These are phyloP conservation scores for Sarcophaga subvicina DNA, from an alignment of 2,888 invertebrate species.

Conservation along the genomic window DNA sequence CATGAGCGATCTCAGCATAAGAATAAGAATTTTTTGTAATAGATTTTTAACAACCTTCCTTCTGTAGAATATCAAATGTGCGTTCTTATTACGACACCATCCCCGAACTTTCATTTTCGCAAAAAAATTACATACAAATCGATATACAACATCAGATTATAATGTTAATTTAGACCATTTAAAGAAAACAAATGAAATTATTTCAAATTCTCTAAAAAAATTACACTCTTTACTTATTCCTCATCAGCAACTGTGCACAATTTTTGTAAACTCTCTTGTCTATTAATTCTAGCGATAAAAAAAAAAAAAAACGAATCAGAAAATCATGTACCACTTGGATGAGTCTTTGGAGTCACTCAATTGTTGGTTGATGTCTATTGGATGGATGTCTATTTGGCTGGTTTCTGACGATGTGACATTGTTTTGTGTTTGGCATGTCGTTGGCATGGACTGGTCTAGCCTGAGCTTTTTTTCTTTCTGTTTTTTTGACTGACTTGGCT, in stretches of 20 bases:
- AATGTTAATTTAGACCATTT: too few species aligned
- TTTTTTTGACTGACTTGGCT: constrained; percentile 47
- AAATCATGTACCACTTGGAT: constrained; percentile 55
- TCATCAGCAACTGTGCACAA: not conserved
- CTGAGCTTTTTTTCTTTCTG: not conserved
- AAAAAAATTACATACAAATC: too few species aligned
- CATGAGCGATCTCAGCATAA: too few species aligned
- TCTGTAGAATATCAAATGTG: too few species aligned
- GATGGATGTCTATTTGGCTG: constrained; percentile 6
- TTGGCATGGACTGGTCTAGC: not conserved
- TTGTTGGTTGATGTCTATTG: constrained; percentile 31
- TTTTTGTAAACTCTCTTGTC: constrained; percentile 18
- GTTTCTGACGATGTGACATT: not conserved
- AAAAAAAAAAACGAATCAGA: constrained; percentile 40
- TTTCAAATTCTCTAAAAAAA: too few species aligned
- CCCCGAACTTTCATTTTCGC: too few species aligned
- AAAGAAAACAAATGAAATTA: too few species aligned
- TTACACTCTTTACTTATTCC: not conserved
- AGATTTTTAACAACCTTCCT: too few species aligned
- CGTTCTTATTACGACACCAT: too few species aligned
- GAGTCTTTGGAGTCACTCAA: constrained; percentile 31
- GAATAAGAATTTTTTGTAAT: too few species aligned
- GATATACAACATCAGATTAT: too few species aligned
- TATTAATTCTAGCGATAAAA: constrained; percentile 41
- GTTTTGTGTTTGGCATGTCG: not conserved